Evolutionary conservation across 2,888 invertebrate genomes (phyloP), one percentile per base, ranked within the genome.

Genomic region (Philaethria dido): DNA sequence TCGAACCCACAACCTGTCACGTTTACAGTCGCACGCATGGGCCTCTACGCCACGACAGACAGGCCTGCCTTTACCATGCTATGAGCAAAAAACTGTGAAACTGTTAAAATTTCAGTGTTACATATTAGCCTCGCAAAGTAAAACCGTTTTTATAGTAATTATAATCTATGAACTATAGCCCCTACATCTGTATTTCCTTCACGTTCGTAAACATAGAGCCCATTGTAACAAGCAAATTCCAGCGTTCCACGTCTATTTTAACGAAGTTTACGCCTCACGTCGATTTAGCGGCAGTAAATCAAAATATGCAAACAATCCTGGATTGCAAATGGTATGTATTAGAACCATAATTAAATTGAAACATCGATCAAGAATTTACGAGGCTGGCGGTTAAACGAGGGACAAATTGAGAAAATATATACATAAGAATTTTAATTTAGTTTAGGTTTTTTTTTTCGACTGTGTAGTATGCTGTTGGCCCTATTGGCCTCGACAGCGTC

Each of bases 261-360:
- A 62, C 66, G 16, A 72, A 77, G 78, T 82, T 80, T 82, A 81
- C 79, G 77, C 74, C 74, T 71, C 71, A 72, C 74, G 77, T 74
- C 76, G 75, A 80, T 82, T 80, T 78, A 73, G 73, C 71, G 67
- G 75, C 69, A 65, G 76, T 85, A 82, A 85, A 83, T 84, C 83
- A 85, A 79, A 78, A 74, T 66, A 74, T 47, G 68, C 72, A 73
- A 74, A 75, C 73, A 74, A 45, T 61, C 52, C 44, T 29, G 64
- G 57, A 69, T 69, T 60, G 70, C 68, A 47, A 61, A 45, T 29
- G 64, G 39, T 13, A 29, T 18, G 39, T 36, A 57, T n/a, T n/a
- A 14, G 22, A 39, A 39, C 20, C 20, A 9, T 39, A 9, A 25
- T 42, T 57, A 57, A 22, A 57, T 57, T 57, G 25, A 29, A 33